phyloP scores from a whole-genome alignment of 2,113 vertebrate genomes.

The Pelecanus crispus region DNA sequence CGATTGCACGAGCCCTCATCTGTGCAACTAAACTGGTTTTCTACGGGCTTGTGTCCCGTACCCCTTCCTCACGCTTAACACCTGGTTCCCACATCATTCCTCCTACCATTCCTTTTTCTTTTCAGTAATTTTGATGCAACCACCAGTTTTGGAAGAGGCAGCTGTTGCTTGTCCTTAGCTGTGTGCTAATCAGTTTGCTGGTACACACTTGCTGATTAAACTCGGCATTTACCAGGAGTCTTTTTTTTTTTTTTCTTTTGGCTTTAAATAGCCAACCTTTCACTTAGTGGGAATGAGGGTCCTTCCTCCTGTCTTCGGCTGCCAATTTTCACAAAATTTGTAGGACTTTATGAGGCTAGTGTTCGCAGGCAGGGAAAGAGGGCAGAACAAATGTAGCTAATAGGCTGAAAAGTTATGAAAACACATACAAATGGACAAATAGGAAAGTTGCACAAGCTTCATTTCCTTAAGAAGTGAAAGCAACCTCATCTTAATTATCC shows the following conservation, averaged over 20 bases:
- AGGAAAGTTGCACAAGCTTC: neutral
- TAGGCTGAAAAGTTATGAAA: neutral
- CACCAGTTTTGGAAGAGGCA: neutral
- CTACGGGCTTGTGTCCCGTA: neutral
- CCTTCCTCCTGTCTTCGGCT: neutral
- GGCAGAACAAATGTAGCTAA: neutral
- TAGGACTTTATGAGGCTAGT: neutral
- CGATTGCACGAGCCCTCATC: neutral
- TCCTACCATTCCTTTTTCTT: neutral
- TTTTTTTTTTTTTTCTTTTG: neutral
- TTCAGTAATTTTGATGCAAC: neutral
- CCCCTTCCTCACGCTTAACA: neutral
- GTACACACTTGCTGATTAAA: neutral
- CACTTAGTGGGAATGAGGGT: neutral
- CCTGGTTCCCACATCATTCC: neutral
- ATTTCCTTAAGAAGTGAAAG: neutral
- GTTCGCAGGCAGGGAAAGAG: neutral
- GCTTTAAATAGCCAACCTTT: neutral
- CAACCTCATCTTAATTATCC: neutral
- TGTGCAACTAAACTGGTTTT: neutral
- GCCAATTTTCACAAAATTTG: neutral
- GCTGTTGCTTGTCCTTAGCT: neutral
- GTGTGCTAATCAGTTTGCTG: neutral
- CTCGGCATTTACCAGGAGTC: neutral
- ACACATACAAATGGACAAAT: neutral